These are phyloP conservation scores for Nothobranchius kuhntae DNA, from an alignment of 2,113 vertebrate species.

Conservation along the genomic window DNA sequence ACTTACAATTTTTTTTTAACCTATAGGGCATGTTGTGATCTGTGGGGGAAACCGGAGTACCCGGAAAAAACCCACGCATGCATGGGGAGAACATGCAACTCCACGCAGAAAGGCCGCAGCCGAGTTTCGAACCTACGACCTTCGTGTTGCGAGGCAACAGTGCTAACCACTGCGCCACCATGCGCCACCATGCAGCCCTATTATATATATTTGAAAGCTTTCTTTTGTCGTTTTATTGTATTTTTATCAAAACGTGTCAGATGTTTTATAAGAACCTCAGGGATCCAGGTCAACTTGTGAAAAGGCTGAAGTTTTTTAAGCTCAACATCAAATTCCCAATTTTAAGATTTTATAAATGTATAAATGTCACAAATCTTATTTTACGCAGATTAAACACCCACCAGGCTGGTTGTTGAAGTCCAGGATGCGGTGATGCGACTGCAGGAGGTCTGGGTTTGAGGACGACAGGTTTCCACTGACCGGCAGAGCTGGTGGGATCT, in stretches of 20 bases:
- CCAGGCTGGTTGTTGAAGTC: conserved; percentile 96
- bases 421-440: conserved; percentile 96
- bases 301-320: neutral
- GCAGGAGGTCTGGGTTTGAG: conserved; percentile 94
- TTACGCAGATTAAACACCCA: conserved; percentile 56
- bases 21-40: no score
- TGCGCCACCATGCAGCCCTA: no score
- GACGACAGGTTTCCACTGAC: conserved; percentile 95
- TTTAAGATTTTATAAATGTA: neutral
- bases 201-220: neutral
- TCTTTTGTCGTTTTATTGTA: neutral
- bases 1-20: no score
- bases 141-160: no score
- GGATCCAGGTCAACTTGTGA: neutral
- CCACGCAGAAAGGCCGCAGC: no score
- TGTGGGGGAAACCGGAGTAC: no score
- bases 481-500: conserved; percentile 91
- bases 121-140: no score
- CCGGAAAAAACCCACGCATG: no score
- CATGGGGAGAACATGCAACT: no score
- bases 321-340: no score
- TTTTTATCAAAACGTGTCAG: neutral
- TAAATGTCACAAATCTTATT: neutral
- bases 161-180: no score
- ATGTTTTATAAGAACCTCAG: neutral